Evolutionary conservation across 1,140 invertebrate genomes (phyloP).

Genomic region (honey bee (Apis mellifera)): DNA sequence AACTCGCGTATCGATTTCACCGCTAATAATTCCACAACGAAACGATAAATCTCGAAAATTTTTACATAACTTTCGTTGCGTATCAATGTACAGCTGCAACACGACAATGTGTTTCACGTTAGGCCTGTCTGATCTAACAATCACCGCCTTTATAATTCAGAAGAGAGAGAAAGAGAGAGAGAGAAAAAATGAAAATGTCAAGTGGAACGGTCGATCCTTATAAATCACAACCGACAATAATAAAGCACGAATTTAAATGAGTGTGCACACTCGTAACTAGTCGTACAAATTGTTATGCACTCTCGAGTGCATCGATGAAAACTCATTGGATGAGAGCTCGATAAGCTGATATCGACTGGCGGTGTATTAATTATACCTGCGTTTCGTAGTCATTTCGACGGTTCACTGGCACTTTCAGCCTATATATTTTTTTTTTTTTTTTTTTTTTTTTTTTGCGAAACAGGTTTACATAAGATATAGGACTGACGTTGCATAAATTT

Average conservation of each 20-base stretch:
- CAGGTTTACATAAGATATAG: not conserved
- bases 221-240: not conserved
- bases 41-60: not conserved
- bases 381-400: not conserved
- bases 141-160: not conserved
- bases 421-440: not conserved
- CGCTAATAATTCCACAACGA: not conserved
- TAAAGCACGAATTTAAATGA: conserved; percentile 3
- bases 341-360: conserved; percentile 32
- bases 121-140: conserved; percentile 16
- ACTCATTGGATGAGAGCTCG: not conserved
- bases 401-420: not conserved
- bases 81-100: not conserved
- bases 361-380: not conserved
- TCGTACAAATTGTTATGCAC: conserved; percentile 8
- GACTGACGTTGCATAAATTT: not conserved
- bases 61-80: not conserved
- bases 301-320: conserved; percentile 15
- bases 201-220: conserved; percentile 9
- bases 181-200: conserved; percentile 20
- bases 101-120: not conserved
- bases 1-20: not conserved
- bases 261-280: not conserved
- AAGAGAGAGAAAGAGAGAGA: not conserved
- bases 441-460: not conserved